Percentiles rank a stretch among this genome's conserved stretches.
Conservation (phyloP, 1,140 invertebrate genomes). For the Papilio xuthus region DNA sequence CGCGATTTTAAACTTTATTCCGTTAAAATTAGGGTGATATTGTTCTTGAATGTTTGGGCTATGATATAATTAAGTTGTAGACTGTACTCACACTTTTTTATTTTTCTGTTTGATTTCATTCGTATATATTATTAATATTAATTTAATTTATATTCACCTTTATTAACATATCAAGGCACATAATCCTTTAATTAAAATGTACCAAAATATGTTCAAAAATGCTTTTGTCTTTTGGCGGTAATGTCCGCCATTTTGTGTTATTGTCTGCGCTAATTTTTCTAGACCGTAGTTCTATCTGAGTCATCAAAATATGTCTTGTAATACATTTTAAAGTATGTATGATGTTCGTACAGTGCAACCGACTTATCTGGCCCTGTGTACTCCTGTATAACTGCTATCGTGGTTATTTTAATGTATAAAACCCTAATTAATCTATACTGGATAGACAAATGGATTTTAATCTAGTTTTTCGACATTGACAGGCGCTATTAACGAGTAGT, state of each 20-base stretch:
- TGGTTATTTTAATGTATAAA: too few relatives aligned
- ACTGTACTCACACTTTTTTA: not conserved
- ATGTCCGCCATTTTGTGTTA: not conserved
- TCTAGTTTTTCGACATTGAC: too few relatives aligned
- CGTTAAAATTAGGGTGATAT: not conserved
- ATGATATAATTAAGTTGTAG: constrained; percentile 23
- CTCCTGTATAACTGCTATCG: too few relatives aligned
- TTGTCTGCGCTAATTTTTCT: not conserved
- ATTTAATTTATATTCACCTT: not conserved
- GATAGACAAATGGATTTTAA: too few relatives aligned
- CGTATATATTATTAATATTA: not conserved
- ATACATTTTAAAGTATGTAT: constrained; percentile 41
- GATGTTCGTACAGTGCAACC: constrained; percentile 17
- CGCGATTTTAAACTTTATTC: constrained; percentile 21
- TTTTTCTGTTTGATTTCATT: constrained; percentile 23
- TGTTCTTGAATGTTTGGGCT: not conserved
- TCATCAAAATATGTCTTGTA: constrained; percentile 43
- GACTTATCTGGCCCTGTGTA: too few relatives aligned
- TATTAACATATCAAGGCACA: not conserved
- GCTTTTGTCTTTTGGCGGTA: not conserved
- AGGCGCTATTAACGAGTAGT: too few relatives aligned
- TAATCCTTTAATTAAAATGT: not conserved
- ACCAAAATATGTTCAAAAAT: not conserved
- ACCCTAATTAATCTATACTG: too few relatives aligned
- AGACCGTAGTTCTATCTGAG: constrained; percentile 5